Base-by-base conservation (phyloP, 2,888 invertebrate species). In the Epirrhoe tristata region DNA sequence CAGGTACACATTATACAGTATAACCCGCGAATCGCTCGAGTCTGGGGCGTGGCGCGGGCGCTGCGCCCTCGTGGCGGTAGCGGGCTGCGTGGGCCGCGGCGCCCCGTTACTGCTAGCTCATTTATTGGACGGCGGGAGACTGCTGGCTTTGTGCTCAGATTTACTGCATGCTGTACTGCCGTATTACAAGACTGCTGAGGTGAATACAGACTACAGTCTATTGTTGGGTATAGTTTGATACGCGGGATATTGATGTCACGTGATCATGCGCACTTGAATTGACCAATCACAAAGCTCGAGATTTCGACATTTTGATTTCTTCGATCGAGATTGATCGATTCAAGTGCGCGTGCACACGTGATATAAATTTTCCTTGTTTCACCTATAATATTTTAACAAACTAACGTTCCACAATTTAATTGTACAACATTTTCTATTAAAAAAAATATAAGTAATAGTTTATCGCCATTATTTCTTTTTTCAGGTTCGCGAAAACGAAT, bases 141-240 rank as follows among this genome's bases (percentile, higher is more conserved):
- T 97, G 64, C 90, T 97, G 7, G 97, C 97, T 34, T 93, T 97
- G 3, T 97, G 97, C 82, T 97, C 97, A 4, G 97, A 97, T 85
- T 93, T 97, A 36, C 90, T 97, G 46, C 96, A 97, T 76, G 95
- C 96, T 43, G 95, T 97, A 58, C 89, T 97, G 75, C 97, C 97
- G 24, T 96, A 96, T 66, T 97, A 97, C 85, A 96, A 97, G 78
- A 97, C 97, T 61, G 97, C 97, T 6, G 97, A 97, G 94, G 97
- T 96, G 76, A 39, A 39, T 3, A 7, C 10, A 39, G 24, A 2
- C 24, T 24, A n/a, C n/a, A 24, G 24, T 24, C 3, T 24, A n/a
- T n/a, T 1, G 24, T 24, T 24, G 3, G 3, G 24, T 24, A 24
- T 24, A 24, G 24, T 1, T 24, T 24, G 24, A 24, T 24, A 24